Evolutionary conservation across 1,140 invertebrate species (phyloP), one percentile per base, ranked within the genome.

Genomic region (Macrobrachium nipponense): DNA sequence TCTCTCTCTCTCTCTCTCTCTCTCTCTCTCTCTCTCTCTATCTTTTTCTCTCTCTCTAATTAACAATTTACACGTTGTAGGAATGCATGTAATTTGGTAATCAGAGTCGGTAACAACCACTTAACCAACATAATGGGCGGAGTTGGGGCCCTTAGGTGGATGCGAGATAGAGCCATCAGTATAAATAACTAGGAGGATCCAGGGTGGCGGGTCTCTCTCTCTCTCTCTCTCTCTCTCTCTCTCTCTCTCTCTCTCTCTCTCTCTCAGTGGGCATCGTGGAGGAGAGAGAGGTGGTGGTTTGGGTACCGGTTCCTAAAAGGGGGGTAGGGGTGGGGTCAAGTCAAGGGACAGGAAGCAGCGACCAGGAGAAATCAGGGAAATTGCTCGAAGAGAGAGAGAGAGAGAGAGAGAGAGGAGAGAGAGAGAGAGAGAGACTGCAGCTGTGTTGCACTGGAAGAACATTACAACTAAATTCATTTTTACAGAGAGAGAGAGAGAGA

Each of bases 61-160:
- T 80, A 80, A 80, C 78, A 60, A 80, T 80, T 80, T 80, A 80
- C 78, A 80, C 77, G 77, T 80, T 80, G 61, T 80, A 64, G 78
- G 78, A 80, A 80, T 80, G 78, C 78, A 62, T 80, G 78, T 80
- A 80, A 80, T 80, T 80, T 80, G 78, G 78, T 80, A 66, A 79
- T 80, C 78, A 80, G 78, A 80, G 78, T 66, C 78, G 62, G 78
- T 80, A 80, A 80, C 78, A 80, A 66, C 78, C 78, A 80, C 78
- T 80, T 80, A 80, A 64, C 60, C 20, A 64, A 20, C 78, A 64
- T 80, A 66, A 80, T 80, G 78, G 60, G 78, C 62, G 61, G 78
- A 62, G 78, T 20, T 80, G 60, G 36, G 20, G 61, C 5, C 61
- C 61, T 51, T 23, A 14, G 60, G 78, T 44, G 78, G 78, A 66